Evolutionary conservation across 2,113 vertebrate genomes (phyloP).

Genomic region (Halcyon senegalensis): DNA sequence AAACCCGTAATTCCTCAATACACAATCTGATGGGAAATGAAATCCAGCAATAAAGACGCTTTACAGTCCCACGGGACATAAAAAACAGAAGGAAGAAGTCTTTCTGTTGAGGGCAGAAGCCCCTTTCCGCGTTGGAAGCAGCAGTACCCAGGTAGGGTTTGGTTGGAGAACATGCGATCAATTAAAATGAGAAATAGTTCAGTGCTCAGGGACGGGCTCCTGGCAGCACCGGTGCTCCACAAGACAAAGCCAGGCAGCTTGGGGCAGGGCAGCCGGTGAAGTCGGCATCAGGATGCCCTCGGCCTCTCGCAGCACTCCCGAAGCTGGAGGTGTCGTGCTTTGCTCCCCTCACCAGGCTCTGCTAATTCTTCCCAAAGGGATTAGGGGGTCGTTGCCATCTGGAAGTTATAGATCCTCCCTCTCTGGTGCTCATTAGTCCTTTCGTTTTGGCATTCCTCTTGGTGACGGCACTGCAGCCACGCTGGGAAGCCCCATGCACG

Average conservation of each 20-base stretch:
- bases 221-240: not conserved
- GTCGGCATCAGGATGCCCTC: not conserved
- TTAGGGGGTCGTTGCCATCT: slow-evolving; percentile 51
- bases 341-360: slow-evolving; percentile 11
- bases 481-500: not conserved
- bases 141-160: not conserved
- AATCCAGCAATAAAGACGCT: slow-evolving; percentile 26
- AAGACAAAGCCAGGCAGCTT: not conserved
- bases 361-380: slow-evolving; percentile 58
- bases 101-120: not conserved
- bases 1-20: slow-evolving; percentile 3
- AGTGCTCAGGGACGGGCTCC: not conserved
- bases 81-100: slow-evolving; percentile 19
- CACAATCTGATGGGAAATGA: not conserved
- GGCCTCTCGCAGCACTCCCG: not conserved
- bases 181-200: slow-evolving; percentile 8
- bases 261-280: not conserved
- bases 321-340: not conserved
- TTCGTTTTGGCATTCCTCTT: slow-evolving; percentile 36
- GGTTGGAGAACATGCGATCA: slow-evolving; percentile 11
- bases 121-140: not conserved
- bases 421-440: slow-evolving; percentile 57
- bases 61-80: slow-evolving; percentile 38
- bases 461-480: not conserved
- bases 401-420: slow-evolving; percentile 69